Evolutionary conservation across 2,113 vertebrate species (phyloP).

Genomic region (Otolemur garnettii): DNA sequence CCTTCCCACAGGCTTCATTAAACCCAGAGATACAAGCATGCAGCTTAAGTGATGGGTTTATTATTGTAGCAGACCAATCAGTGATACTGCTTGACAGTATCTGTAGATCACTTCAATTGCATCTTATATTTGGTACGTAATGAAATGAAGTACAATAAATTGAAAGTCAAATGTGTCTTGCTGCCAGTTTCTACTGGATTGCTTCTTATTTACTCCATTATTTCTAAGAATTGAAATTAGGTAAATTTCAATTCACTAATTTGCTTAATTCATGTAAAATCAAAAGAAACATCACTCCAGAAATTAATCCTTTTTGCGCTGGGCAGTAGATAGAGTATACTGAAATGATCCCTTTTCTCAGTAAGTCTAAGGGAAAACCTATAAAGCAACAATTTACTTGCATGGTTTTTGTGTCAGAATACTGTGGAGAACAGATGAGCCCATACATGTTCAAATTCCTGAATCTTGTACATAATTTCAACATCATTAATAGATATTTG

Average conservation of each 20-base stretch:
- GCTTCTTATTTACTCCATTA: neutral
- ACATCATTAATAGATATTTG: neutral
- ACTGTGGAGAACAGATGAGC: neutral
- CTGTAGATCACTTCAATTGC: slow-evolving; percentile 91
- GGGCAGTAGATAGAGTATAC: neutral
- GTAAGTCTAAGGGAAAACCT: neutral
- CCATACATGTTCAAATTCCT: neutral
- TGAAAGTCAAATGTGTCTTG: slow-evolving; percentile 1
- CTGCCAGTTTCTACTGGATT: neutral
- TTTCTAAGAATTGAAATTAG: slow-evolving; percentile 17
- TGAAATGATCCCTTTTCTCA: neutral
- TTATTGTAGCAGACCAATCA: slow-evolving; percentile 92
- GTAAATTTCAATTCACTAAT: neutral
- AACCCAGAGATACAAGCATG: slow-evolving; percentile 89
- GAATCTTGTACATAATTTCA: slow-evolving; percentile 23
- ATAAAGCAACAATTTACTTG: slow-evolving; percentile 34
- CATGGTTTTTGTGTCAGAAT: neutral
- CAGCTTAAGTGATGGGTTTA: slow-evolving; percentile 89
- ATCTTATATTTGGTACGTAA: slow-evolving; percentile 93
- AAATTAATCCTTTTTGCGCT: neutral
- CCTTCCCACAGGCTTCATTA: slow-evolving; percentile 85
- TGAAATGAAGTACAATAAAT: neutral
- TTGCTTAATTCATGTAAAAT: no score
- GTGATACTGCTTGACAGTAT: slow-evolving; percentile 93
- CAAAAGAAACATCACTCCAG: neutral